Base-by-base conservation (phyloP, 2,888 invertebrate genomes). In the Masnerella sp. region DNA sequence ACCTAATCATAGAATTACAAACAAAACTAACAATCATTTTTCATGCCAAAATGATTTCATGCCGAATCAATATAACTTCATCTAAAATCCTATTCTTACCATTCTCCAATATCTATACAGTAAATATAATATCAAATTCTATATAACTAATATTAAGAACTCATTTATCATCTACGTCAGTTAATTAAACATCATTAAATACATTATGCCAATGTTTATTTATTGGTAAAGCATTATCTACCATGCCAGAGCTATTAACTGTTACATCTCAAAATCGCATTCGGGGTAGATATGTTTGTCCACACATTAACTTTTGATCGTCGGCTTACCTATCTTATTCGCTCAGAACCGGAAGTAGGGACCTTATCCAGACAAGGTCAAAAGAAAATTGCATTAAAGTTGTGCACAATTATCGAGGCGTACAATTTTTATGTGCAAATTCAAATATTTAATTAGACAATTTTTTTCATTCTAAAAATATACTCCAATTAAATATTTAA, bases 261-360 rank as follows among this genome's bases (percentile, higher is more conserved):
- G 17, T 54, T 20, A 45, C 4, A 22, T 17, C 49, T 28, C 40
- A 45, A 45, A 61, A 54, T 61, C 34, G 36, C 22, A 65, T 59
- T 32, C 30, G 59, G 65, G 18, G 20, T 8, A 36, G 11, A 17
- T n/a, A 38, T 43, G n/a, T 30, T 47, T 36, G 8, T 51, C 81
- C 83, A 62, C 40, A 64, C 43, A 69, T 4, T 49, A 67, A 51
- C 34, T 45, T 51, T 56, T 38, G 7, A 75, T 71, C 69, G 64
- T 75, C 74, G 70, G 89, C 88, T 88, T 88, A 88, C 87, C 88
- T 88, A 87, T 89, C 88, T 90, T 92, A 93, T 91, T 94, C 93
- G 89, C 91, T 93, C 92, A 94, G 90, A 88, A 93, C 93, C 85
- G 93, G 93, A 90, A 94, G 92, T 90, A 93, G 93, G 89, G 93